Base-by-base conservation (phyloP, 2,888 invertebrate species). In the Hirtodrosophila trivittata region DNA sequence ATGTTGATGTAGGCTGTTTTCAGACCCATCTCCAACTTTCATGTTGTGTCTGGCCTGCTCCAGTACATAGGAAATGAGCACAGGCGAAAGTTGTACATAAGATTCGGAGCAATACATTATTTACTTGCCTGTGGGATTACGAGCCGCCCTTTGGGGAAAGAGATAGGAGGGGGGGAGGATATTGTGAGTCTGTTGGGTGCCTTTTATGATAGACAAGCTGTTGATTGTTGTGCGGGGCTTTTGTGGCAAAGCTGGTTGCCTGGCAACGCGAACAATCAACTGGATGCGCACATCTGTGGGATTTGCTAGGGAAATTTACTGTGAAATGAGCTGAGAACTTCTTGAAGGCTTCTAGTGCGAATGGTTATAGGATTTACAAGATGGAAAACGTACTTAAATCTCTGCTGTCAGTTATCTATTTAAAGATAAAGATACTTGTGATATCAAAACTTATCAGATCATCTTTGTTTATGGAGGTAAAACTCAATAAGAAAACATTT, bases 1-100 rank as follows among this genome's bases (percentile, higher is more conserved):
- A 30, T 67, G 43, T 60, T 63, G 70, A 43, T 50, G 33, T 56
- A 63, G 55, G 54, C 69, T 50, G 10, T 0, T 41, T 21, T 13
- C 42, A 45, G 46, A 18, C 38, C 26, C 38, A 38, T 13, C 30
- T 5, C 9, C 37, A 7, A 51, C 14, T 33, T 21, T 42, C 33
- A 7, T n/a, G 1, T 46, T 56, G 21, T 67, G 50, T 62, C 64
- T 58, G 51, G 39, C 6, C 9, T 3, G 12, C 2, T 10, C 25
- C 2, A 28, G 47, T 67, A 66, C 41, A 67, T 65, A 50, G 52
- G 52, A 54, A 55, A 57, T 43, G 41, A 13, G n/a, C 26, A 33
- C 39, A 42, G 69, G 60, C 50, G 81, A 80, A 77, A 84, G 77
- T 84, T 81, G 69, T 69, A 66, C 33, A 68, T 63, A 73, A 37